Base-by-base conservation (phyloP, 2,888 invertebrate genomes). In the Pherbina coryleti region DNA sequence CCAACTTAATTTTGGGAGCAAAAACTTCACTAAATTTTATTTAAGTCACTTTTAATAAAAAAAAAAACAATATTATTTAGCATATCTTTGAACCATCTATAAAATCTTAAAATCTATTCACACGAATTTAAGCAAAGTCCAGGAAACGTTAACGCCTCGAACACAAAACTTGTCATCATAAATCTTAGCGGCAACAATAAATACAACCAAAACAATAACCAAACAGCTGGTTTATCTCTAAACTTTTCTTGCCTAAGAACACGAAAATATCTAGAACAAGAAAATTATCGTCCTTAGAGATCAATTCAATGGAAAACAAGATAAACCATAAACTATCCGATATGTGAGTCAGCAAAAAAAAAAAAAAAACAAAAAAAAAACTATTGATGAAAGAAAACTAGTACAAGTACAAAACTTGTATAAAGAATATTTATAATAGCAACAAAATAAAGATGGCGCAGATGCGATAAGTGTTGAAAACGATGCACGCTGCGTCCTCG, bases 61-160 rank as follows among this genome's bases (percentile, higher is more conserved):
- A n/a, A n/a, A n/a, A n/a, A n/a, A 44, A 44, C 2, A 44, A 44
- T 11, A 14, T 0, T 37, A 1, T 8, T 37, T 5, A 8, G 37
- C 9, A 37, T 8, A 8, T 37, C 44, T 11, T 11, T 14, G 11
- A 1, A 44, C 11, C 7, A 44, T 44, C 44, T 44, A 44, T 14
- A 44, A 44, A 44, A 44, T 44, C 44, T 44, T 44, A 44, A 44
- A 44, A 44, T 7, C 44, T 11, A 44, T 14, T 44, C 44, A 44
- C 44, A 44, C 14, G 44, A 44, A 44, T 44, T 44, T 11, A 44
- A 44, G 11, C 14, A 4, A 44, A 44, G 44, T 73, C 73, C 73
- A n/a, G 25, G 73, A 73, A 73, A 44, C 62, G 37, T 73, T 73
- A 37, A 73, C 73, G 62, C 73, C 73, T 73, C 25, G 19, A 73